Evolutionary conservation across 2,797 vertebrate genomes (phyloP), one percentile per base, ranked within the genome.

Genomic region (Rhinatrema bivittatum): DNA sequence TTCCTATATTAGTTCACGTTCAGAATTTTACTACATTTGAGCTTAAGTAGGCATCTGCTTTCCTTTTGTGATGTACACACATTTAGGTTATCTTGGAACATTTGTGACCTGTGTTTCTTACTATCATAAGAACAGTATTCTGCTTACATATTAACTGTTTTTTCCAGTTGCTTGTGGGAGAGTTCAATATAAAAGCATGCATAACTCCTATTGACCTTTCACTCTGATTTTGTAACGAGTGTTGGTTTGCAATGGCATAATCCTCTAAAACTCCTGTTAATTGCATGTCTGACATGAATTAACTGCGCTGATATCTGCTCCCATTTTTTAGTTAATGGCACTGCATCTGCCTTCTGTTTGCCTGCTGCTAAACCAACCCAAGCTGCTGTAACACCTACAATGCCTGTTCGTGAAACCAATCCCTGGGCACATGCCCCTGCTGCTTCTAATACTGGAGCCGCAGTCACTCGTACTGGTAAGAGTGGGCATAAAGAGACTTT

Each of bases 351-450:
- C 84, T 88, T 90, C 81, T 79, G 72, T 65, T 74, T 84, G 65
- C 79, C 87, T 79, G 60, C 79, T 74, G 69, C 79, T 85, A 81
- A 86, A 71, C 78, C 81, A 60, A 53, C 75, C 64, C 78, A 68
- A 43, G 63, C 74, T 64, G 66, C 86, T 61, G 79, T 85, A 86
- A 70, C 74, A 52, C 51, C 81, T 36, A 62, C 71, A 55, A 79
- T 95, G 65, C 95, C 94, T 50, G 90, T 91, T 47, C 87, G 94
- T 74, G 94, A 97, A 63, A 96, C 94, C 82, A 99, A 98, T 89
- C 95, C 94, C 65, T 98, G 95, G 95, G 91, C 91, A 58, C 84
- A 88, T 70, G 78, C 72, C 76, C 89, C 89, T 54, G 70, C 78
- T 59, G 67, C 77, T 25, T 53, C 46, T 82, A 76, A 71, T 64